phyloP scores from a whole-genome alignment of 2,797 vertebrate species.

The Scleropages formosus region DNA sequence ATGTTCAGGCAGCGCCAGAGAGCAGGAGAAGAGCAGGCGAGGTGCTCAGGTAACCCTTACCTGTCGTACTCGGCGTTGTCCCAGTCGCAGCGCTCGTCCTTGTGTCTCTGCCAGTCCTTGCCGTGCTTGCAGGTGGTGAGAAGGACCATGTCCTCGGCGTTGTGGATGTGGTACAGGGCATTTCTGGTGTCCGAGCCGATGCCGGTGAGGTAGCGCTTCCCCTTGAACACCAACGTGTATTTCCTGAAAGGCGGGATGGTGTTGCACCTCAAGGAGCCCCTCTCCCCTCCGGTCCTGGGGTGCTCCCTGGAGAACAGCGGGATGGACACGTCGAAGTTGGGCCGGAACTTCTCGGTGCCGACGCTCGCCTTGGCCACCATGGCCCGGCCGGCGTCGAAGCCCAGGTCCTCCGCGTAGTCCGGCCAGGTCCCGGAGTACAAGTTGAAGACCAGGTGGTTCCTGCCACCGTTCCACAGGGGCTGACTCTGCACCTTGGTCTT shows the following conservation, averaged over 20 bases:
- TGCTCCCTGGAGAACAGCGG: slow-evolving; percentile 98
- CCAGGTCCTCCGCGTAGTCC: slow-evolving; percentile 95
- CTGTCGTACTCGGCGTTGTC: slow-evolving; percentile 96
- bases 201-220: slow-evolving; percentile 96
- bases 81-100: slow-evolving; percentile 91
- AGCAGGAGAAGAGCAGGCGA: too few relatives aligned
- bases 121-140: slow-evolving; percentile 98
- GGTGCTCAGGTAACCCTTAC: slow-evolving; percentile 80
- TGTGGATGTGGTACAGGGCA: slow-evolving; percentile 97
- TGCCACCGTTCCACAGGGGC: slow-evolving; percentile 93
- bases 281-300: slow-evolving; percentile 92
- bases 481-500: slow-evolving; percentile 90
- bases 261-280: slow-evolving; percentile 90
- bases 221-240: slow-evolving; percentile 98
- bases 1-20: too few relatives aligned
- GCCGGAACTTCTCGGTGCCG: slow-evolving; percentile 93
- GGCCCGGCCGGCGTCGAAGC: slow-evolving; percentile 93
- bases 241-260: slow-evolving; percentile 95
- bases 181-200: slow-evolving; percentile 98
- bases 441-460: slow-evolving; percentile 98
- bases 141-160: slow-evolving; percentile 93
- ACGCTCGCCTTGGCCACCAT: slow-evolving; percentile 99
- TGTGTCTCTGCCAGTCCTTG: slow-evolving; percentile 99
- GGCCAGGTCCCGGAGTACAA: slow-evolving; percentile 98
- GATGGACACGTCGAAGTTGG: slow-evolving; percentile 94